Evolutionary conservation across 2,888 invertebrate genomes (phyloP).

Genomic region (Griposia aprilina): DNA sequence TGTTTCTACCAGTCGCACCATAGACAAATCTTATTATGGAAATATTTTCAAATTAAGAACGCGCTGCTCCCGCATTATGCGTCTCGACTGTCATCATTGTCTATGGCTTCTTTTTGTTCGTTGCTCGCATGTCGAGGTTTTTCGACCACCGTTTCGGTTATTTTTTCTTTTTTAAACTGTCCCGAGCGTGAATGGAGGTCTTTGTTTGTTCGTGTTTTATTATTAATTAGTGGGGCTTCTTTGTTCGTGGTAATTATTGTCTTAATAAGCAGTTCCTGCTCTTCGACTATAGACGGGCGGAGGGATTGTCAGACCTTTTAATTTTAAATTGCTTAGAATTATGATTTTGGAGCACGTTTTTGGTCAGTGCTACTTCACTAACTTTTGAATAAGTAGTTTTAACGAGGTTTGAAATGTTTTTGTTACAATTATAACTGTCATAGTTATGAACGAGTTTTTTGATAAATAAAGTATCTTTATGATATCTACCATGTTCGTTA

Average conservation of each 20-base stretch:
- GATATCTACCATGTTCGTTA: background rate
- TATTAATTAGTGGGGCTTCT: constrained; percentile 90
- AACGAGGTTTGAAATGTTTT: constrained; percentile 19
- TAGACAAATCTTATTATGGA: constrained; percentile 91
- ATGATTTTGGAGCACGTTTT: constrained; percentile 76
- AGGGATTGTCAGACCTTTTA: constrained; percentile 85
- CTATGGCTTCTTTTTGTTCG: constrained; percentile 89
- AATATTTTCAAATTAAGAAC: constrained; percentile 91
- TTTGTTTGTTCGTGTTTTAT: constrained; percentile 91
- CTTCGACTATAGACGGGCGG: constrained; percentile 84
- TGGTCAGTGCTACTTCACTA: constrained; percentile 53
- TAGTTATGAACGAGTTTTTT: background rate
- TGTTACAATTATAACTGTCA: background rate
- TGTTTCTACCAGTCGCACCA: constrained; percentile 86
- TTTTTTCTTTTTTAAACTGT: constrained; percentile 86
- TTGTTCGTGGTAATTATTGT: constrained; percentile 91
- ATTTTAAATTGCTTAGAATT: constrained; percentile 80
- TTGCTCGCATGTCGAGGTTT: constrained; percentile 89
- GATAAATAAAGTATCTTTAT: background rate
- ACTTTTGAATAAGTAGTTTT: constrained; percentile 46
- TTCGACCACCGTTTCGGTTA: constrained; percentile 90
- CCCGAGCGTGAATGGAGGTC: constrained; percentile 88
- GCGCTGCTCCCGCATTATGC: constrained; percentile 90
- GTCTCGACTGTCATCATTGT: constrained; percentile 90
- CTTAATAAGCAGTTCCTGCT: constrained; percentile 90